A percentile compares a stretch with the other conserved stretches of the same genome.
Evolutionary conservation across 2,888 invertebrate species (phyloP).

Genomic region (Drosophila affinis): DNA sequence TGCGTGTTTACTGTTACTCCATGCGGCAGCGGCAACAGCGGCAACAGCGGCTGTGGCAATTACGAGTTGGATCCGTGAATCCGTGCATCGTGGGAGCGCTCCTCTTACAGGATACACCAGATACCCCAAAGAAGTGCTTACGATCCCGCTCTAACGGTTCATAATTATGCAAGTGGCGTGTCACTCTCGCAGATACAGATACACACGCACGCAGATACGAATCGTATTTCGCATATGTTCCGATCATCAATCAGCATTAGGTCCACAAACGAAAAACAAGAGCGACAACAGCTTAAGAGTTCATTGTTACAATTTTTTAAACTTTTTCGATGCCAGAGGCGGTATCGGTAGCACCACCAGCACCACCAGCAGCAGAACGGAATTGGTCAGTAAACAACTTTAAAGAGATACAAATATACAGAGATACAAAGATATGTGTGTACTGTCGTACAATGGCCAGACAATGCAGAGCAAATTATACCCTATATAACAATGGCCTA

Average conservation of each 20-base stretch:
- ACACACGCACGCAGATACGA: not conserved
- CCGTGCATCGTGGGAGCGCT: slow-evolving; percentile 44
- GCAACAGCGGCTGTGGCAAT: slow-evolving; percentile 43
- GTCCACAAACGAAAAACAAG: slow-evolving; percentile 62
- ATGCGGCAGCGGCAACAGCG: slow-evolving; percentile 11
- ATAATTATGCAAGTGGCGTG: slow-evolving; percentile 66
- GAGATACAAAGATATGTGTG: slow-evolving; percentile 12
- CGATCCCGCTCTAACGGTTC: slow-evolving; percentile 61
- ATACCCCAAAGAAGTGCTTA: slow-evolving; percentile 1
- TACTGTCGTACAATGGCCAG: slow-evolving; percentile 17
- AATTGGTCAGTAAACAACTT: slow-evolving; percentile 37
- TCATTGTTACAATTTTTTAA: slow-evolving; percentile 77
- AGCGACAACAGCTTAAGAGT: slow-evolving; percentile 77
- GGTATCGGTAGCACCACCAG: slow-evolving; percentile 4
- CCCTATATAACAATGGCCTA: slow-evolving; percentile 27
- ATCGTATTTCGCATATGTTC: slow-evolving; percentile 40
- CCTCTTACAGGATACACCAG: slow-evolving; percentile 60
- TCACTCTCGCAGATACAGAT: slow-evolving; percentile 19
- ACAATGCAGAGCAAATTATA: slow-evolving; percentile 43
- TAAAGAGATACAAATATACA: slow-evolving; percentile 6
- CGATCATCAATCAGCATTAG: slow-evolving; percentile 72
- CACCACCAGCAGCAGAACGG: slow-evolving; percentile 20
- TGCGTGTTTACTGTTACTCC: slow-evolving; percentile 70
- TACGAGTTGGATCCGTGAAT: slow-evolving; percentile 31
- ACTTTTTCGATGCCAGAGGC: slow-evolving; percentile 46